Evolutionary conservation across 2,888 invertebrate species (phyloP).

Genomic region (Drosophila engyochracea): DNA sequence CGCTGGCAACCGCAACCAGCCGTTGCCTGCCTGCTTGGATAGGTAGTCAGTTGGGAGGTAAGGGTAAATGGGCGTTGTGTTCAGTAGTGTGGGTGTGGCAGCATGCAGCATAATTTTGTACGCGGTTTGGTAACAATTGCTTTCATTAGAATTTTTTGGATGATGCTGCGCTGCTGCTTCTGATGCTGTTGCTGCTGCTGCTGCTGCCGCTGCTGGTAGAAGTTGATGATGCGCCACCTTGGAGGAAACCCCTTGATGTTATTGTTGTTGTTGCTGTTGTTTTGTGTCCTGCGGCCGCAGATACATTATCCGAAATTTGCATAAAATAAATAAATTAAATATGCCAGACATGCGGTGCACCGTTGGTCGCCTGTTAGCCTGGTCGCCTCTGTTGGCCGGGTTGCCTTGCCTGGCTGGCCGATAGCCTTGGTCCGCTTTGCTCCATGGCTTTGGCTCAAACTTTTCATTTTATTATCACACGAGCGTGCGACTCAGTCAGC

Average conservation of each 20-base stretch:
- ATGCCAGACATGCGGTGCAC: conserved; percentile 82
- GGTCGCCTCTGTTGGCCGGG: conserved; percentile 17
- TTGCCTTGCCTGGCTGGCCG: conserved; percentile 10
- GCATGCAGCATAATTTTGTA: conserved; percentile 77
- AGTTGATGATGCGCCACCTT: conserved; percentile 58
- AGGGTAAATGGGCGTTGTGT: neutral
- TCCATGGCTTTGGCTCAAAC: conserved; percentile 56
- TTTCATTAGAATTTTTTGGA: conserved; percentile 75
- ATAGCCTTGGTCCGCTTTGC: conserved; percentile 16
- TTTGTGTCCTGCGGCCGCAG: conserved; percentile 81
- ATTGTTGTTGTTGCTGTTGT: conserved; percentile 57
- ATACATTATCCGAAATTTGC: conserved; percentile 84
- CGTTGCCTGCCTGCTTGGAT: conserved; percentile 37
- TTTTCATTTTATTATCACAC: conserved; percentile 80
- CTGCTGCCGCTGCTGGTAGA: conserved; percentile 2
- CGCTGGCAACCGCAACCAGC: conserved; percentile 72
- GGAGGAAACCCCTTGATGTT: conserved; percentile 68
- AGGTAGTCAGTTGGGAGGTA: neutral
- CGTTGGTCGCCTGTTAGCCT: conserved; percentile 65
- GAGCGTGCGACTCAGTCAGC: conserved; percentile 57
- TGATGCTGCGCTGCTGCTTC: conserved; percentile 26
- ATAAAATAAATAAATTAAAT: conserved; percentile 85
- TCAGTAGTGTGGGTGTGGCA: conserved; percentile 44
- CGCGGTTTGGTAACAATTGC: conserved; percentile 82
- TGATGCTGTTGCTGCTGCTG: conserved; percentile 11